These are phyloP conservation scores for Camptogramma bilineatum DNA, from an alignment of 2,888 invertebrate genomes.

Conservation along the genomic window DNA sequence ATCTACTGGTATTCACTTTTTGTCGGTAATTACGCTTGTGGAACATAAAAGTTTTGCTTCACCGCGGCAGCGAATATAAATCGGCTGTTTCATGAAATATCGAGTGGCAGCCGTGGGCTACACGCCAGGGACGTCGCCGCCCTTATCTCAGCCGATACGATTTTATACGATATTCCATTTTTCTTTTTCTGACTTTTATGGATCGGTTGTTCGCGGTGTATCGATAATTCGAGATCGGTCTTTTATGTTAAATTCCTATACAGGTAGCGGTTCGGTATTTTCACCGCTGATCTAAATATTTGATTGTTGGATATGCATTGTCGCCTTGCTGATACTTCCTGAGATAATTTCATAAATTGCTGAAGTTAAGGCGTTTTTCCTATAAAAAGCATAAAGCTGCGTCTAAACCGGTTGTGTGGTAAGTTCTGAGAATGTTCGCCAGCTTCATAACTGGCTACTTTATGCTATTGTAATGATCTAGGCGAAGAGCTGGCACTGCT, in stretches of 20 bases:
- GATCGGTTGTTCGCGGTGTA: constrained; percentile 80
- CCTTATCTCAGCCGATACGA: constrained; percentile 80
- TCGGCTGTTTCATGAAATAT: constrained; percentile 83
- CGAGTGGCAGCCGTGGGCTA: constrained; percentile 80
- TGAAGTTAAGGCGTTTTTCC: constrained; percentile 64
- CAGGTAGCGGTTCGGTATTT: constrained; percentile 51
- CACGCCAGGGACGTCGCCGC: constrained; percentile 71
- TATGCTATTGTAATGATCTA: constrained; percentile 83
- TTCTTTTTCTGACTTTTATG: constrained; percentile 82
- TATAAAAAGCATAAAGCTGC: constrained; percentile 72
- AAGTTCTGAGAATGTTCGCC: constrained; percentile 68
- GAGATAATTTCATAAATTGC: constrained; percentile 58
- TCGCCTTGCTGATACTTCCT: constrained; percentile 47
- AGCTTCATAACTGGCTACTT: constrained; percentile 81
- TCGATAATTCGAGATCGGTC: constrained; percentile 78
- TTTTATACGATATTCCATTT: constrained; percentile 81
- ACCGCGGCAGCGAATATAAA: constrained; percentile 78
- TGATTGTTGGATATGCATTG: constrained; percentile 28
- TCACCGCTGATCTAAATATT: constrained; percentile 45
- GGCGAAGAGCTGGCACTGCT: constrained; percentile 71
- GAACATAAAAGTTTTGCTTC: constrained; percentile 78
- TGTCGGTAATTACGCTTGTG: constrained; percentile 75
- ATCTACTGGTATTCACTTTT: constrained; percentile 63
- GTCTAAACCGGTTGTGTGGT: constrained; percentile 70
- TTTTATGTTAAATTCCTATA: constrained; percentile 68